Evolutionary conservation across 2,888 invertebrate species (phyloP).

Genomic region (Callosobruchus maculatus): DNA sequence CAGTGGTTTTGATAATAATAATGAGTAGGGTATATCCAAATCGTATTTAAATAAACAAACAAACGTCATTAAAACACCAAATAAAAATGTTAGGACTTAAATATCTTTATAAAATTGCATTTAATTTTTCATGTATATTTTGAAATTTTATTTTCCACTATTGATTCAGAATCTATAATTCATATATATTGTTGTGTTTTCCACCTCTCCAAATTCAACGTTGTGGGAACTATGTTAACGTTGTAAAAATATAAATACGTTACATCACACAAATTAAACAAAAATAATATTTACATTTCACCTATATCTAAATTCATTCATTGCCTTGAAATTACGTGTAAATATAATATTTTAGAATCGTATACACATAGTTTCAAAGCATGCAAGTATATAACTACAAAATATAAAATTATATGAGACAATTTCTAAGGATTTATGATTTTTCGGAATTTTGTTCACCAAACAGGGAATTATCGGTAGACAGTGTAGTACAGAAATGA

Average conservation of each 20-base stretch:
- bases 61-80: too few species aligned
- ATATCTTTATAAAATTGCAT: too few species aligned
- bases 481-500: not conserved
- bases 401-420: not conserved
- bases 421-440: not conserved
- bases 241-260: constrained; percentile 35
- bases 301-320: constrained; percentile 14
- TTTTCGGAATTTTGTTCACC: not conserved
- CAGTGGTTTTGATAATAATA: too few species aligned
- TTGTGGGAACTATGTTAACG: not conserved
- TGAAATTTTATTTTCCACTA: too few species aligned
- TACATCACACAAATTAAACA: constrained; percentile 36
- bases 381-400: not conserved
- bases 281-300: constrained; percentile 31
- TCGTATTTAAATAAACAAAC: too few species aligned
- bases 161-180: too few species aligned
- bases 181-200: not conserved
- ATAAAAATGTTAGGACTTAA: too few species aligned
- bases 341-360: not conserved
- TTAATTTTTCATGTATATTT: too few species aligned
- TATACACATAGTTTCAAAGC: not conserved
- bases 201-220: not conserved
- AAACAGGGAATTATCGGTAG: not conserved
- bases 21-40: too few species aligned
- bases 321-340: not conserved